These are phyloP conservation scores for Arizona elegans DNA, from an alignment of 2,113 vertebrate species.

Conservation along the genomic window DNA sequence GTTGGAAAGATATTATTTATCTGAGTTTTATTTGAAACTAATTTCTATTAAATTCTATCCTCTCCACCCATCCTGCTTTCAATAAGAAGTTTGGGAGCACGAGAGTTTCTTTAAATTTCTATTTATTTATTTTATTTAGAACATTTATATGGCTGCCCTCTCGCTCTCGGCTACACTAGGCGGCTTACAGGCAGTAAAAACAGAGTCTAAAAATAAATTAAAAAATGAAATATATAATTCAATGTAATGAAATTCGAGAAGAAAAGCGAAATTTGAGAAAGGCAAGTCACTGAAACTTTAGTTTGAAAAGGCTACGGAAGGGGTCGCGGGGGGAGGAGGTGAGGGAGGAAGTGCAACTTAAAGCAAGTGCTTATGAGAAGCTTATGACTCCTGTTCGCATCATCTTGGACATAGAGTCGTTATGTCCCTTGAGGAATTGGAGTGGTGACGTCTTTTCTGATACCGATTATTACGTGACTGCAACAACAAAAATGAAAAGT, in stretches of 20 bases:
- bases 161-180: neutral
- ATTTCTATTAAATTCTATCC: neutral
- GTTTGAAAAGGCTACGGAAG: neutral
- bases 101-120: neutral
- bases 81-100: neutral
- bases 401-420: constrained; percentile 87
- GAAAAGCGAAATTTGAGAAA: constrained; percentile 22
- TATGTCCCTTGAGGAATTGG: constrained; percentile 93
- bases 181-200: neutral
- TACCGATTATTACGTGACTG: constrained; percentile 92
- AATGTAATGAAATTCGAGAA: constrained; percentile 1
- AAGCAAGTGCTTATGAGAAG: constrained; percentile 78
- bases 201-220: neutral
- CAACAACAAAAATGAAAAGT: constrained; percentile 75
- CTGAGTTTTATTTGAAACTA: neutral
- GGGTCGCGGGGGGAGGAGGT: neutral
- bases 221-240: neutral
- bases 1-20: neutral
- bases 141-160: neutral
- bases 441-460: constrained; percentile 94
- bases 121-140: neutral
- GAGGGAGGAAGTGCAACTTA: constrained; percentile 62
- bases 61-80: neutral
- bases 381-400: constrained; percentile 84
- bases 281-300: neutral